Percentiles rank a stretch among this genome's conserved stretches.
Evolutionary conservation across 2,113 vertebrate species (phyloP).

Genomic region (Sebastes schlegelii): DNA sequence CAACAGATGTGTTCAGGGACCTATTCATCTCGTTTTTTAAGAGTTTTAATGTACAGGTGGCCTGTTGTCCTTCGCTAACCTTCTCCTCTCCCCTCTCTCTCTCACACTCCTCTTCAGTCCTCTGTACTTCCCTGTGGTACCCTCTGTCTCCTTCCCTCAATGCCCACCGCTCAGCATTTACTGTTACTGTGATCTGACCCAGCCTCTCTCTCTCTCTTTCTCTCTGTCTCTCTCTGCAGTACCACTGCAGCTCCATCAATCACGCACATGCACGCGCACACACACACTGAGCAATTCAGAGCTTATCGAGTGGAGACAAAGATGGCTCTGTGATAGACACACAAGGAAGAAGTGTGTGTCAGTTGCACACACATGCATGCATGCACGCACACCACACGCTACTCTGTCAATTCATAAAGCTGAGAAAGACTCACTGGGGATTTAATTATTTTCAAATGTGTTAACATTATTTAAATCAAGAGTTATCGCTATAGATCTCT

Average conservation of each 20-base stretch:
- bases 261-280: conserved; percentile 38
- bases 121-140: conserved; percentile 1
- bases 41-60: conserved; percentile 24
- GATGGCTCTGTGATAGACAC: conserved; percentile 65
- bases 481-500: conserved; percentile 38
- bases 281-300: conserved; percentile 48
- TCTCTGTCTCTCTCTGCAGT: conserved; percentile 61
- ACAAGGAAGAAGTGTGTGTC: conserved; percentile 38
- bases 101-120: not conserved
- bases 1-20: conserved; percentile 31
- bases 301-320: conserved; percentile 58
- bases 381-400: not conserved
- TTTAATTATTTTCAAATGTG: conserved; percentile 66
- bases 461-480: conserved; percentile 55
- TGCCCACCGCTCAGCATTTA: conserved; percentile 66
- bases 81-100: not conserved
- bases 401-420: conserved; percentile 27
- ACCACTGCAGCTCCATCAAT: conserved; percentile 81
- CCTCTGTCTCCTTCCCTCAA: conserved; percentile 30
- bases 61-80: not conserved
- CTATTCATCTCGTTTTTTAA: conserved; percentile 22
- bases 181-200: conserved; percentile 65
- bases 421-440: conserved; percentile 41
- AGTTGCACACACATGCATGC: conserved; percentile 11
- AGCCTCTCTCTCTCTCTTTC: conserved; percentile 19